A percentile compares a stretch with the other conserved stretches of the same genome.
These are phyloP conservation scores for Chelonus formosanus DNA, from an alignment of 2,888 invertebrate genomes.

Conservation along the genomic window DNA sequence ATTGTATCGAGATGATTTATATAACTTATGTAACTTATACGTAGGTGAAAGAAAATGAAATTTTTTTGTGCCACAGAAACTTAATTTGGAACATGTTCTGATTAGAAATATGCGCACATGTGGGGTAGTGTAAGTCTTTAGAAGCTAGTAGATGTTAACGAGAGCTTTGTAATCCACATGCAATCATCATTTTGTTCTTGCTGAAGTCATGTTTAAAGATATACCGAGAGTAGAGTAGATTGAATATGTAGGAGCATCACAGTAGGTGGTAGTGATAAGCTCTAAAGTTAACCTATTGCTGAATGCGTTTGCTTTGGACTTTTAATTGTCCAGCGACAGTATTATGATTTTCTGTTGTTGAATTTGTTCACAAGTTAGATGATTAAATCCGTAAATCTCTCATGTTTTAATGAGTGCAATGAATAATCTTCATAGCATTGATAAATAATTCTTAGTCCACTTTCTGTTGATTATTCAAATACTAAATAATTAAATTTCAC, in stretches of 20 bases:
- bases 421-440: too few species aligned
- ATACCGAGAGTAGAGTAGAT: slow-evolving; percentile 40
- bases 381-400: slow-evolving; percentile 40
- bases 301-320: slow-evolving; percentile 22
- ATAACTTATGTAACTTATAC: slow-evolving; percentile 9
- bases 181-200: slow-evolving; percentile 53
- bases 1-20: slow-evolving; percentile 31
- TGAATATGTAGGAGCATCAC: slow-evolving; percentile 14
- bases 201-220: slow-evolving; percentile 38
- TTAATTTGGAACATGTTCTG: too few species aligned
- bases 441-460: too few species aligned
- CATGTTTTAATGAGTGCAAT: slow-evolving; percentile 8
- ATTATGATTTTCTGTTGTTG: neutral
- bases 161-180: slow-evolving; percentile 60
- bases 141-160: slow-evolving; percentile 47
- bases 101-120: slow-evolving; percentile 37
- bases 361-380: slow-evolving; percentile 22
- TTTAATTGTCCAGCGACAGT: slow-evolving; percentile 29
- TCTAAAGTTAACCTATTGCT: slow-evolving; percentile 20
- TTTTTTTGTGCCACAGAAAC: too few species aligned
- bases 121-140: neutral
- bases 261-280: slow-evolving; percentile 10
- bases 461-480: too few species aligned
- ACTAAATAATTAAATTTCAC: too few species aligned
- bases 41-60: slow-evolving; percentile 5